Conservation (phyloP, 2,888 invertebrate species). For the Temnothorax rugatulus region DNA sequence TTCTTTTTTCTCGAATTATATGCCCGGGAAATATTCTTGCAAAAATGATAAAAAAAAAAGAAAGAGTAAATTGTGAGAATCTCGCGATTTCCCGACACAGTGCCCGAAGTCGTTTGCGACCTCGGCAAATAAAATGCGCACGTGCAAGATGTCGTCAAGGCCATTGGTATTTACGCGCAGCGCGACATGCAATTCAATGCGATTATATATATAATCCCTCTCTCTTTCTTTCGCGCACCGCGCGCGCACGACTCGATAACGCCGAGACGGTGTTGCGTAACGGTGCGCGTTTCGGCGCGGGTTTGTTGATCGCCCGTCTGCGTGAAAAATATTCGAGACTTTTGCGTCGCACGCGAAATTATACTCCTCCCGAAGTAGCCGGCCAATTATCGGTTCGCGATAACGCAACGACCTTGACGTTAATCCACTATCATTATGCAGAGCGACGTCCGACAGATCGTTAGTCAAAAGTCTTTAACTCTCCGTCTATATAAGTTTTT, state of each 20-base stretch:
- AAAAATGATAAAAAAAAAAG: not conserved
- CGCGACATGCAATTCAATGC: not conserved
- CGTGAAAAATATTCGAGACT: not conserved
- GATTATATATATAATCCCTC: not conserved
- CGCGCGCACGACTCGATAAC: not conserved
- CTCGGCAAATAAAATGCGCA: slow-evolving; percentile 26
- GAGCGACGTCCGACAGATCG: not conserved
- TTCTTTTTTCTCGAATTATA: not conserved
- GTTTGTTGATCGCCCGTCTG: not conserved
- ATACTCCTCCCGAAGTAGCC: not conserved
- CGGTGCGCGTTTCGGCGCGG: slow-evolving; percentile 8
- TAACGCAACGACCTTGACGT: slow-evolving; percentile 7
- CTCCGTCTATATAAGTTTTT: no score
- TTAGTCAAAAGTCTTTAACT: no score
- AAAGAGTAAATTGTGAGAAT: not conserved
- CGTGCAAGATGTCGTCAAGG: slow-evolving; percentile 38
- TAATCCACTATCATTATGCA: not conserved
- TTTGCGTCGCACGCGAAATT: slow-evolving; percentile 18
- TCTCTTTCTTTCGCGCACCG: not conserved
- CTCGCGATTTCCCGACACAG: not conserved
- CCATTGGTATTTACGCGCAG: slow-evolving; percentile 42
- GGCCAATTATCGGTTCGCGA: not conserved
- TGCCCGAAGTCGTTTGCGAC: not conserved
- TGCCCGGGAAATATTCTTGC: no score
- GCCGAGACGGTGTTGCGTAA: slow-evolving; percentile 9